Percentiles rank a stretch among this genome's conserved stretches.
phyloP scores from a whole-genome alignment of 2,797 vertebrate species.

The Sebastes minor region DNA sequence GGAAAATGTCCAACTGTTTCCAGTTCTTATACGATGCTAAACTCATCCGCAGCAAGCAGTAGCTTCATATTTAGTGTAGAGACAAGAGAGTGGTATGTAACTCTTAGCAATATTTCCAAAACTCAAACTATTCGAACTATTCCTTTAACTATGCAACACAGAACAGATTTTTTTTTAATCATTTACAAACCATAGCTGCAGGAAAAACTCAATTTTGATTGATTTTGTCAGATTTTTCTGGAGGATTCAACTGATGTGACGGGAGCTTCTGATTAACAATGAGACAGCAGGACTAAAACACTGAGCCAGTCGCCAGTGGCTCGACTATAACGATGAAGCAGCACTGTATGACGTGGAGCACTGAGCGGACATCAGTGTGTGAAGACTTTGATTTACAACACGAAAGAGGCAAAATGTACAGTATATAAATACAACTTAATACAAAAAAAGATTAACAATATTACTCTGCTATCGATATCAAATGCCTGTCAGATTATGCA shows the following conservation, averaged over 20 bases:
- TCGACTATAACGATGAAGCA: constrained; percentile 55
- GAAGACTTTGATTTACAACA: constrained; percentile 39
- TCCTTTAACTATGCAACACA: not conserved
- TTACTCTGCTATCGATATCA: constrained; percentile 44
- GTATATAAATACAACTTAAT: constrained; percentile 76
- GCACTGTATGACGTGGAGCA: constrained; percentile 41
- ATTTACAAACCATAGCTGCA: not conserved
- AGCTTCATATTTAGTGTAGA: not conserved
- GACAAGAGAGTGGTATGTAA: not conserved
- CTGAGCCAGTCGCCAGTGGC: constrained; percentile 46
- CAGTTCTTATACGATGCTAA: not conserved
- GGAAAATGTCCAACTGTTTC: not conserved
- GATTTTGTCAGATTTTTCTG: not conserved
- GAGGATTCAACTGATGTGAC: constrained; percentile 37
- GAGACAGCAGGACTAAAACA: constrained; percentile 68
- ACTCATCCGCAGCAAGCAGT: not conserved
- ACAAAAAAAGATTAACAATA: constrained; percentile 55
- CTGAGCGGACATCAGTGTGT: constrained; percentile 59
- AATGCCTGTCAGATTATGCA: constrained; percentile 47
- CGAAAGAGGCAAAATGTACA: constrained; percentile 50
- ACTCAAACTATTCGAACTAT: not conserved
- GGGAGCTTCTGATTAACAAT: constrained; percentile 38
- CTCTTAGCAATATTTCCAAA: not conserved
- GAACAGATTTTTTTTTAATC: not conserved
- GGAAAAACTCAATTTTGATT: not conserved